Percentiles rank a stretch among this genome's conserved stretches.
Evolutionary conservation across 92 coral and sea anemone species (phyloP).

Genomic region (Phenganax marumi): DNA sequence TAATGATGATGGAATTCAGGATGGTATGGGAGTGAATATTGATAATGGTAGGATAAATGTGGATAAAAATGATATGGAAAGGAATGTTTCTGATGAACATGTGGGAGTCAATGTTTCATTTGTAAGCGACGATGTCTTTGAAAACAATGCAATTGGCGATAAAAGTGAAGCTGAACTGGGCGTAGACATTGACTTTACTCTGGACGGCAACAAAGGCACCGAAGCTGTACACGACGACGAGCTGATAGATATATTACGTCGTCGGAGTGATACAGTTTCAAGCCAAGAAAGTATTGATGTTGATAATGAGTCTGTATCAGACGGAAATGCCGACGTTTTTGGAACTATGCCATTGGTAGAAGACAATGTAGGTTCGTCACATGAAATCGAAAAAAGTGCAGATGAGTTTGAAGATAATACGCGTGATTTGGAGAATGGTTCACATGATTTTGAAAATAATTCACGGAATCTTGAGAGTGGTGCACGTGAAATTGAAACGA

Average conservation of each 20-base stretch:
- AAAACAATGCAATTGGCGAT: too few relatives aligned
- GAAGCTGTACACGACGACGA: background rate
- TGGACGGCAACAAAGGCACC: background rate
- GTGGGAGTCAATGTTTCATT: background rate
- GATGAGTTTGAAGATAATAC: too few relatives aligned
- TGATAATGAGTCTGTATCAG: background rate
- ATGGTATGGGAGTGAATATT: background rate
- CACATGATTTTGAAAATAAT: background rate
- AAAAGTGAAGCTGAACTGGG: too few relatives aligned
- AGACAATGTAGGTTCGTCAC: background rate
- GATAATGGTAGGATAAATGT: background rate
- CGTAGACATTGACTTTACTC: background rate
- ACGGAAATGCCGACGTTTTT: background rate
- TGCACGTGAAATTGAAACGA: background rate
- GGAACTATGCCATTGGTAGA: background rate
- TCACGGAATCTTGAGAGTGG: background rate
- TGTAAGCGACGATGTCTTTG: too few relatives aligned
- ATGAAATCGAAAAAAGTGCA: too few relatives aligned
- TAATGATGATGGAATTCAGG: background rate
- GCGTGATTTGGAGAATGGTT: background rate
- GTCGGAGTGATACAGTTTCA: background rate
- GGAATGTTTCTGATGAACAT: background rate
- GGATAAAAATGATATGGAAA: too few relatives aligned
- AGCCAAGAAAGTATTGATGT: slow-evolving; percentile 15
- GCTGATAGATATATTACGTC: background rate